Base-by-base conservation (phyloP, 1,140 invertebrate species). In the Camponotus vicinus region DNA sequence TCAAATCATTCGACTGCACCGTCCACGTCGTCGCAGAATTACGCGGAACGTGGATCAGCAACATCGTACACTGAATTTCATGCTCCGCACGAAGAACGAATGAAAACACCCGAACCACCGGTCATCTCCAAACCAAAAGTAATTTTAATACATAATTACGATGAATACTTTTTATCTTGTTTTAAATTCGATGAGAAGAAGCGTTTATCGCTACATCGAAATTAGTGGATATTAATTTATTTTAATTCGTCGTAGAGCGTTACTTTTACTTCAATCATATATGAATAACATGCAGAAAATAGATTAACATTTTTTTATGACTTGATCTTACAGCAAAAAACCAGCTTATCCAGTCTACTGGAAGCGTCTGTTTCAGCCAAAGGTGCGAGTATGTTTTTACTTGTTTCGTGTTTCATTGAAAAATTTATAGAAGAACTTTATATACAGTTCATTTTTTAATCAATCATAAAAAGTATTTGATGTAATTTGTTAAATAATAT, bases 291-390 rank as follows among this genome's bases (percentile, higher is more conserved):
- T 40, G 34, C 57, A 4, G 40, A 73, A 21, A 76, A 59, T 42
- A 67, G 55, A 88, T 69, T 89, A 89, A 88, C 71, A 32, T 71
- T 11, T 52, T 57, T 49, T 85, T 87, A 71, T 88, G n/a, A 66
- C 64, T 92, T 91, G 15, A 89, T 83, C 85, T 93, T 95, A 63
- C 92, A 95, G 95, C 93, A 86, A 94, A 95, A 95, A 88, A 95
- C 94, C 79, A 95, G 95, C 85, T 95, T 95, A 85, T 95, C 95
- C 91, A 95, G 95, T 89, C 93, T 95, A 32, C 88, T 95, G 89
- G 95, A 95, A 93, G 94, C 95, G 59, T 95, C 95, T 66, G 95
- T 95, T 61, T 95, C 94, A 52, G 93, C 92, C 11, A 95, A 95
- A 95, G 95, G 94, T 95, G 92, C 88, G 93, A 87, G 75, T 88